A percentile compares a stretch with the other conserved stretches of the same genome.
Evolutionary conservation across 2,113 vertebrate genomes (phyloP).

Genomic region (Emydura subglobosa): DNA sequence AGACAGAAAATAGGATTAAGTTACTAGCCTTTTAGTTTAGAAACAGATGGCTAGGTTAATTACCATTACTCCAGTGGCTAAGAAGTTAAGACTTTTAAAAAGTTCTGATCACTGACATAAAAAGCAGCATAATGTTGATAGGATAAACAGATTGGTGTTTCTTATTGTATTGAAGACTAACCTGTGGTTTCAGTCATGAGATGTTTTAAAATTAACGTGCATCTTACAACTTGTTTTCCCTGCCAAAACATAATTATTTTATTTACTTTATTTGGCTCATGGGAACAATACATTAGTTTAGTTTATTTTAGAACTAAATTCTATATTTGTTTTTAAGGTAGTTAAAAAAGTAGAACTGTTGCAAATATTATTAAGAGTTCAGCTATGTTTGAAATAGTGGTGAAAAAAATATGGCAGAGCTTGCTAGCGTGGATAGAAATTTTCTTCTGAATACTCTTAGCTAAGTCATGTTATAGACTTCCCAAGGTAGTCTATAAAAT

Average conservation of each 20-base stretch:
- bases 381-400: background rate
- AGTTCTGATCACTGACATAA: background rate
- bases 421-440: background rate
- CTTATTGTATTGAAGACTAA: background rate
- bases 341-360: background rate
- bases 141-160: constrained; percentile 13
- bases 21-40: constrained; percentile 51
- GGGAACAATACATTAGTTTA: background rate
- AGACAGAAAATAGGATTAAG: constrained; percentile 63
- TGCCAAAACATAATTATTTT: background rate
- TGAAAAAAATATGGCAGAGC: background rate
- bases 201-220: background rate
- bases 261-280: background rate
- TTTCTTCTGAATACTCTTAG: background rate
- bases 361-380: background rate
- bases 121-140: constrained; percentile 35
- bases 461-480: background rate
- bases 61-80: constrained; percentile 30
- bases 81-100: constrained; percentile 53
- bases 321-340: background rate
- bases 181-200: background rate
- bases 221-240: background rate
- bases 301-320: background rate
- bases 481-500: background rate
- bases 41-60: constrained; percentile 62